Evolutionary conservation across 2,888 invertebrate species (phyloP), one percentile per base, ranked within the genome.

Genomic region (Alcis repandata): DNA sequence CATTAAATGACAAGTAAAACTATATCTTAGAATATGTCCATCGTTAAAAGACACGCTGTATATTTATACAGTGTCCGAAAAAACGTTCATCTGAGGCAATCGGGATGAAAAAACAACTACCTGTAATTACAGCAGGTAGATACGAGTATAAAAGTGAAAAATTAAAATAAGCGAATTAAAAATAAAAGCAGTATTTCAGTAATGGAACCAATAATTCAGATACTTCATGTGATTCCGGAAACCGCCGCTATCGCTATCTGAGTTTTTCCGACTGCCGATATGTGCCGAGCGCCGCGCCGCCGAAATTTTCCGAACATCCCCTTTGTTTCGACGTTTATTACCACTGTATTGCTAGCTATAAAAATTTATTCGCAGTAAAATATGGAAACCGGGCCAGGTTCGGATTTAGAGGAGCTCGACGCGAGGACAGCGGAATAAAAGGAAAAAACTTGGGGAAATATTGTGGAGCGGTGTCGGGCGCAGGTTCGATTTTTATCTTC

Each of bases 301-400:
- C 57, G 65, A 74, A 70, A 56, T 67, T 65, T 67, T 53, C 59
- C 49, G 64, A 61, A 52, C 45, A 59, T 60, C 58, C 64, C 54
- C 64, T 62, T 70, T 71, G 69, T 69, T 72, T 58, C 66, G 59
- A 64, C 70, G 60, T 74, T 73, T 74, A 76, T 72, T 71, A 71
- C 70, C 69, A 62, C 64, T 70, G 69, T 72, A 73, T 73, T 70
- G 69, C 59, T 43, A 59, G 63, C 72, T 60, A 72, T 73, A 75
- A 76, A 75, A 76, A 76, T 66, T 67, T 75, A 74, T 74, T 70
- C 70, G 56, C 66, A 60, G 69, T 73, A 70, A 74, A 76, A 72
- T 73, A 73, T 73, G 69, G 69, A 59, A 71, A 54, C 56, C 54
- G 49, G 59, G 57, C 33, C 67, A 59, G 51, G 69, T 40, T 15